Evolutionary conservation across 2,797 vertebrate species (phyloP), one percentile per base, ranked within the genome.

Genomic region (Echeneis naucrates): DNA sequence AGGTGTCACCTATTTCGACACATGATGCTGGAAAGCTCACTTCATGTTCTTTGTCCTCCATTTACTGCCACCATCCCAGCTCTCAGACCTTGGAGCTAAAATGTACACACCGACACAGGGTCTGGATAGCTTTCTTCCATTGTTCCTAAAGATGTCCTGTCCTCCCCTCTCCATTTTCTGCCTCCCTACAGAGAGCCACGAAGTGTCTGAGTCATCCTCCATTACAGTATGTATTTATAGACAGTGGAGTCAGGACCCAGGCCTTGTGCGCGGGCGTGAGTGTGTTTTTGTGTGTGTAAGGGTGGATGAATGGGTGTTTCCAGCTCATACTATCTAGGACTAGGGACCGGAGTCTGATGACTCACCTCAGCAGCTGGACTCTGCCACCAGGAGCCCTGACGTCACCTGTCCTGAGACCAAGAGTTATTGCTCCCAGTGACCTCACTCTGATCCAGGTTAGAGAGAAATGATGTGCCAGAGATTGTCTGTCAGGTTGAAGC

Each of bases 211-310:
- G 86, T 94, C 92, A 94, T 87, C 84, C 80, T 67, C 75, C 48
- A 85, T 89, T 92, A 92, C 82, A 81, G 84, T 82, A 77, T 82
- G 83, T 90, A 91, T 92, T 92, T 92, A 91, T 88, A 88, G 91
- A 88, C 65, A 73, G 74, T 62, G 61, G 78, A 91, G 89, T 88
- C 87, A 87, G 83, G 86, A 84, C 89, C 87, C 45, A 38, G 88
- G 71, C 80, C 86, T 67, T 65, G 37, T 61, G 59, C 59, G 59
- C 12, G 27, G 56, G 54, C 35, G 37, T 75, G 73, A 2, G 45
- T 61, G 72, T 42, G 10, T 54, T 55, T 74, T 53, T 65, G 58
- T 77, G 61, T 64, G 57, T 67, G 66, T 37, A 45, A 48, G 75
- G 56, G 75, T 77, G 70, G 59, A 53, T 24, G 72, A 56, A 53